Base-by-base conservation (phyloP, 2,797 vertebrate species). In the Anas bernieri region DNA sequence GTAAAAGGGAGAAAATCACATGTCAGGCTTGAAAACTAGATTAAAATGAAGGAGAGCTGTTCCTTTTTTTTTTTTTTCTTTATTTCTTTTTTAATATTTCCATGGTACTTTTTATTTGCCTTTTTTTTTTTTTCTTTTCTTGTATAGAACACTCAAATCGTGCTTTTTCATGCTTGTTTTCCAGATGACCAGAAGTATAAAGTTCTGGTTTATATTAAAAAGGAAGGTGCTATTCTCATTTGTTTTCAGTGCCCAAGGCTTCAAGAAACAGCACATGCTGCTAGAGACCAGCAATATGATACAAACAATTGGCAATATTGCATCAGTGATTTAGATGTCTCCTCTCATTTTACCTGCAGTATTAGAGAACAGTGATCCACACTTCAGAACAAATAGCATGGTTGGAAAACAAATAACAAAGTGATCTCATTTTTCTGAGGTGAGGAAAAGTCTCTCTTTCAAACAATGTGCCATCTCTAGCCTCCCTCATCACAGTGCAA, bases 161-260 rank as follows among this genome's bases (percentile, higher is more conserved):
- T 90, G 21, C 18, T 81, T 95, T 93, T 92, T 70, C 41, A 56
- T 2, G 2, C 50, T 87, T 94, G 61, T 83, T 96, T 90, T 87
- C 68, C 69, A 54, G 50, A 75, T 75, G 75, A 88, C 75, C 86
- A 78, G 61, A 91, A 96, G 83, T 78, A 80, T 86, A 80, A 84
- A 88, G 41, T 77, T 79, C 63, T 86, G 73, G n/a, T 79, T 95
- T 89, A 75, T 96, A 88, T 95, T 93, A 25, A 73, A 88, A 88
- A 58, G 21, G 7, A 86, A 90, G 46, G 46, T 78, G 46, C 17
- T 55, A 59, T 73, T 75, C 39, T 88, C 33, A 45, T 81, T 92
- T 88, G 45, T 67, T 92, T 90, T 73, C 84, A 79, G 1, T 37
- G 91, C 94, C 78, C 55, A 41, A 52, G 88, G 96, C 81, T 92